Evolutionary conservation across 2,113 vertebrate species (phyloP).

Genomic region (Nothocercus nigrocapillus): DNA sequence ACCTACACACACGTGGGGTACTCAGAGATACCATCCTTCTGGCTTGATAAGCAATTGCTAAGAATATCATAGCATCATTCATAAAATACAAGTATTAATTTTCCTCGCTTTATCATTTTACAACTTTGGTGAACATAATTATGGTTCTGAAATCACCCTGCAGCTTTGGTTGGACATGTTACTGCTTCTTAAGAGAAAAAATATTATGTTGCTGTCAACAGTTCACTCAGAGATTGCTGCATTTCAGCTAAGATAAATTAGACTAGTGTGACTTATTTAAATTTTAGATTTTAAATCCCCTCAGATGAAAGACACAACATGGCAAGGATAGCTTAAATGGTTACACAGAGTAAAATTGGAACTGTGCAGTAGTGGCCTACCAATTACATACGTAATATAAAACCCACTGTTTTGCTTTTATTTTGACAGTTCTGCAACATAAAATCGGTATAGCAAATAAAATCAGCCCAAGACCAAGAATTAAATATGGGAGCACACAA

Average conservation of each 20-base stretch:
- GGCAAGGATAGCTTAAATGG: neutral
- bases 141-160: neutral
- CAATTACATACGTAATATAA: neutral
- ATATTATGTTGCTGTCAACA: neutral
- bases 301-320: neutral
- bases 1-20: neutral
- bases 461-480: neutral
- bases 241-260: neutral
- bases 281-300: neutral
- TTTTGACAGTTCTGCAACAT: neutral
- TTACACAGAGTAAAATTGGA: slow-evolving; percentile 1
- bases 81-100: neutral
- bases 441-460: neutral
- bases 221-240: neutral
- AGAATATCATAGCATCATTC: neutral
- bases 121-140: neutral
- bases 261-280: neutral
- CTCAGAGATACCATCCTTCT: fast-evolving
- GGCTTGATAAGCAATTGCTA: neutral
- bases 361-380: neutral
- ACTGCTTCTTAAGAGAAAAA: neutral
- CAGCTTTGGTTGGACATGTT: neutral
- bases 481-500: slow-evolving; percentile 3
- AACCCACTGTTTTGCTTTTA: neutral
- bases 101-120: neutral